phyloP scores from a whole-genome alignment of 2,113 vertebrate species.

The Chionomys nivalis region DNA sequence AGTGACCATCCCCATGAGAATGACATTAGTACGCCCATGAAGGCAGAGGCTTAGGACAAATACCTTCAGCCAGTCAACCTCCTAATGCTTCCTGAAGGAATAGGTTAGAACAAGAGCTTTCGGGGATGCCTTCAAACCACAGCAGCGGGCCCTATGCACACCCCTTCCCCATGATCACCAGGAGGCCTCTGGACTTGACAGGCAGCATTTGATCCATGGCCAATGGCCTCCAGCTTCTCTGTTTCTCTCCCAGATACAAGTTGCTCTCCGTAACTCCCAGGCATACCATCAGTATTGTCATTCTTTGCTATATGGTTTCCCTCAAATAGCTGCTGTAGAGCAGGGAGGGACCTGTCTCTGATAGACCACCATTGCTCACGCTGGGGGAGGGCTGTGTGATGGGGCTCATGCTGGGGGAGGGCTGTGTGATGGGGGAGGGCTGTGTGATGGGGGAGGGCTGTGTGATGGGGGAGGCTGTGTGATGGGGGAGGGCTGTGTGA shows the following conservation, averaged over 20 bases:
- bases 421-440: not conserved
- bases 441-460: not conserved
- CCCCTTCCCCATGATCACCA: not conserved
- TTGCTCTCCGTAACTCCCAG: not conserved
- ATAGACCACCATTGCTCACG: not conserved
- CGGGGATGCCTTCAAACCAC: not conserved
- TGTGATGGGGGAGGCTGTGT: not conserved
- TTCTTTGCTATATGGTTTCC: not conserved
- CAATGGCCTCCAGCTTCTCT: not conserved
- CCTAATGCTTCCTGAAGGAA: not conserved
- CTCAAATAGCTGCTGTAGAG: not conserved
- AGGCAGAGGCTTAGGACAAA: not conserved
- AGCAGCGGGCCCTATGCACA: not conserved
- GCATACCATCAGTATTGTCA: rapidly evolving
- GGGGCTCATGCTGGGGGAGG: no score
- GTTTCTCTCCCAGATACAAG: not conserved
- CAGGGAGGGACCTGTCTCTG: not conserved
- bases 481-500: not conserved
- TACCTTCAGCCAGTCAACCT: not conserved
- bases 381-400: not conserved
- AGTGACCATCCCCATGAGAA: rapidly evolving
- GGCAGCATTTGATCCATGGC: not conserved
- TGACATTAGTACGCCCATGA: no score
- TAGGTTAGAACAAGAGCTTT: not conserved
- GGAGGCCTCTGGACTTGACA: not conserved